A percentile compares a stretch with the other conserved stretches of the same genome.
These are phyloP conservation scores for Eriocheir sinensis DNA, from an alignment of 1,140 invertebrate species.

Conservation along the genomic window DNA sequence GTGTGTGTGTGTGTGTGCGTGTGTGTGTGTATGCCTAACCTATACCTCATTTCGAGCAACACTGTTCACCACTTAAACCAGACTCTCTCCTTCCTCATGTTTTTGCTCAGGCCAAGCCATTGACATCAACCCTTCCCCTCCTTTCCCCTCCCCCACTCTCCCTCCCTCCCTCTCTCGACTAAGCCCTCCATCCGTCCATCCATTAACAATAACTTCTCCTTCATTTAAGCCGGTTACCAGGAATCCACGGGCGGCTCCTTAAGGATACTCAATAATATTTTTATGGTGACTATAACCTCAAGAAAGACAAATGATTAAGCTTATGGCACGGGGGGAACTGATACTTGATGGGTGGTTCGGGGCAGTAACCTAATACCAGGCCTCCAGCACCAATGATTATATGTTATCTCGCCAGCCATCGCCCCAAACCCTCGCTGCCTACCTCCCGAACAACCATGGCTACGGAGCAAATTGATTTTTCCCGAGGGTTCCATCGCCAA, in stretches of 20 bases:
- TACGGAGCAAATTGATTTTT: not conserved
- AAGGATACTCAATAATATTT: not conserved
- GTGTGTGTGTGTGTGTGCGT: conserved; percentile 13
- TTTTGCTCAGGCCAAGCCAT: no score
- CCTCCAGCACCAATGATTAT: not conserved
- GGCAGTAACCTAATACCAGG: not conserved
- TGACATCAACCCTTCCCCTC: not conserved
- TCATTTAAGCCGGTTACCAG: not conserved
- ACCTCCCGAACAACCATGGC: not conserved
- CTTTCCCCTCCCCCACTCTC: not conserved
- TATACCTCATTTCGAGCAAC: not conserved
- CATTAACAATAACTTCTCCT: not conserved
- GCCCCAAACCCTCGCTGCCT: not conserved
- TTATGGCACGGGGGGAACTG: not conserved
- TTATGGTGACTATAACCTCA: not conserved
- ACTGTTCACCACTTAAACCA: not conserved
- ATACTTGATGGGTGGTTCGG: not conserved
- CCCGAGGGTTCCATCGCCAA: not conserved
- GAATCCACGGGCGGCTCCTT: not conserved
- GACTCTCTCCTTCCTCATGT: not conserved
- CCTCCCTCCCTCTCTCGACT: not conserved
- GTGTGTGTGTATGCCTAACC: not conserved
- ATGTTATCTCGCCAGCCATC: not conserved
- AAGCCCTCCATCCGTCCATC: not conserved
- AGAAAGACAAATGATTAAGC: not conserved